Percentiles rank a stretch among this genome's conserved stretches.
phyloP scores from a whole-genome alignment of 2,113 vertebrate species.

The Atherinomorus stipes region DNA sequence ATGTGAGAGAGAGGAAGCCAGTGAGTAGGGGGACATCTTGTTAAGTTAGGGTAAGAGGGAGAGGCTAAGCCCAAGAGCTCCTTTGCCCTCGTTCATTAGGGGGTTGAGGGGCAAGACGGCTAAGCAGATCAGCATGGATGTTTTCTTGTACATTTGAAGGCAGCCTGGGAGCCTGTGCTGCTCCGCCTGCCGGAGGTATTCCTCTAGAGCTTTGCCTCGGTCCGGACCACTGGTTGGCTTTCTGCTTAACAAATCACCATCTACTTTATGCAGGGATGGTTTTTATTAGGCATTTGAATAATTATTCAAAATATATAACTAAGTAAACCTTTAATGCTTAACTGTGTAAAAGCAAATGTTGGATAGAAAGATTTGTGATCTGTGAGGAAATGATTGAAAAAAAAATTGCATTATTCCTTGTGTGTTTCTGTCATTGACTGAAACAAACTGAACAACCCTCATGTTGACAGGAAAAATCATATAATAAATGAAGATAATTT shows the following conservation, averaged over 20 bases:
- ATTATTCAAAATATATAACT: neutral
- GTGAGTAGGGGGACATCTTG: constrained; percentile 59
- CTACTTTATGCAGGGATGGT: neutral
- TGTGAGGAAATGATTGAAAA: neutral
- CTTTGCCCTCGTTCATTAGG: constrained; percentile 77
- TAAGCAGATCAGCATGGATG: constrained; percentile 78
- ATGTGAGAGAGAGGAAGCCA: constrained; percentile 19
- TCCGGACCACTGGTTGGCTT: constrained; percentile 13
- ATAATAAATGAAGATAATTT: too few relatives aligned
- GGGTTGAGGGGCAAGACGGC: constrained; percentile 72
- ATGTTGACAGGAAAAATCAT: too few relatives aligned
- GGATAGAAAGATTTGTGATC: neutral
- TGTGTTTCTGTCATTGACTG: too few relatives aligned
- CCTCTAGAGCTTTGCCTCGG: constrained; percentile 29
- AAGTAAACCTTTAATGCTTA: too few relatives aligned
- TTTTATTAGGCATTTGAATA: neutral
- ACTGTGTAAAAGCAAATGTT: neutral
- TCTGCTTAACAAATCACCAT: constrained; percentile 17
- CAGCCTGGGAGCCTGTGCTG: constrained; percentile 63
- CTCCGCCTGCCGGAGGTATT: constrained; percentile 43
- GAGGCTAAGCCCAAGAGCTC: constrained; percentile 77
- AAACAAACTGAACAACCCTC: too few relatives aligned
- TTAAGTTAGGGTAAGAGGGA: constrained; percentile 66
- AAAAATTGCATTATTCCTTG: neutral
- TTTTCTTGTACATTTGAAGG: constrained; percentile 72